Evolutionary conservation across 2,888 invertebrate species (phyloP).

Genomic region (Cotesia congregata): DNA sequence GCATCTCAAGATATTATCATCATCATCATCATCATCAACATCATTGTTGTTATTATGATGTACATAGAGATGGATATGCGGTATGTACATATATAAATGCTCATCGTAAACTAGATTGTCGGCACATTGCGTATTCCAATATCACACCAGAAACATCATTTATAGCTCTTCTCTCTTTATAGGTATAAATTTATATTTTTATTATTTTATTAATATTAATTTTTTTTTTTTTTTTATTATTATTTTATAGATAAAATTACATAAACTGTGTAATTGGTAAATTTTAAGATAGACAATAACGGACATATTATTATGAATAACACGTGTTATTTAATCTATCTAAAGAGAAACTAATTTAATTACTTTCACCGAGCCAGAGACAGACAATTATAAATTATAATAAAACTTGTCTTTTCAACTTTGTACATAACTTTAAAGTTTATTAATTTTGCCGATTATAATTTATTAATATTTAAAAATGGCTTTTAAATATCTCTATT

Average conservation of each 20-base stretch:
- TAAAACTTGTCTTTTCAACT: not conserved
- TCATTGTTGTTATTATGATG: conserved; percentile 17
- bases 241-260: too few relatives aligned
- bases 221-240: too few relatives aligned
- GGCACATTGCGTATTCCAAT: conserved; percentile 30
- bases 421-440: not conserved
- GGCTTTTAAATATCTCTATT: too few relatives aligned
- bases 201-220: not conserved
- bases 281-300: not conserved
- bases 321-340: not conserved
- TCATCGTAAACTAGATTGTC: conserved; percentile 32
- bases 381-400: not conserved
- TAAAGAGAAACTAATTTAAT: conserved; percentile 4
- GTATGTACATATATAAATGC: conserved; percentile 34
- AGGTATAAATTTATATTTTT: not conserved
- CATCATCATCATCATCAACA: conserved; percentile 13
- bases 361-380: not conserved
- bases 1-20: not conserved
- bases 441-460: not conserved
- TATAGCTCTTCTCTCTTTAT: not conserved
- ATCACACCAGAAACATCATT: conserved; percentile 15
- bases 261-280: too few relatives aligned
- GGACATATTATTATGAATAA: not conserved
- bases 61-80: not conserved
- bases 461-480: too few relatives aligned